Percentiles rank a stretch among this genome's conserved stretches.
Evolutionary conservation across 2,113 vertebrate genomes (phyloP).

Genomic region (Lamprotornis superbus): DNA sequence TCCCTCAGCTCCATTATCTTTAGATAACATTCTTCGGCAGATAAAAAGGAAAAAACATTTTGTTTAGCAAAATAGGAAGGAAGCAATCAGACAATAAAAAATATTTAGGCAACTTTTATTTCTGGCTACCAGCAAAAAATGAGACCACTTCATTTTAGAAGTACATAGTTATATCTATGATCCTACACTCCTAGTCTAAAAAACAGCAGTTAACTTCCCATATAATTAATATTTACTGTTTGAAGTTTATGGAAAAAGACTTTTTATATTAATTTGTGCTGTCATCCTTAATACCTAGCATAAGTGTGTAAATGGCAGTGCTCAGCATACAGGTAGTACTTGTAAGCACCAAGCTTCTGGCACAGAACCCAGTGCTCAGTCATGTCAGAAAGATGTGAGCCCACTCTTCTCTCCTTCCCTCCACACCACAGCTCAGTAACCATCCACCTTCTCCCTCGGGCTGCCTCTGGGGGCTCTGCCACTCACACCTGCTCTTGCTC

Average conservation of each 20-base stretch:
- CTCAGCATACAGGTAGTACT: neutral
- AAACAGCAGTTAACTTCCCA: rapidly evolving
- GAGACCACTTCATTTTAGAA: neutral
- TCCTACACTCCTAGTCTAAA: neutral
- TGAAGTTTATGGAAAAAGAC: neutral
- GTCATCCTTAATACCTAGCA: neutral
- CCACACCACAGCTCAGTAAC: neutral
- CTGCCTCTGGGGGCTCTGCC: neutral
- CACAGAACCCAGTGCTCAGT: neutral
- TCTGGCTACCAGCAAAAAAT: neutral
- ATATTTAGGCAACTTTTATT: neutral
- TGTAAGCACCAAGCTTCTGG: neutral
- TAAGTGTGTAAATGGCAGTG: neutral
- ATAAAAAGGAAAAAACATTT: neutral
- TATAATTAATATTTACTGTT: neutral
- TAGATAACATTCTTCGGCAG: neutral
- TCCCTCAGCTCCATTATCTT: neutral
- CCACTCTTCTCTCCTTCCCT: neutral
- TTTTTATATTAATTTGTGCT: neutral
- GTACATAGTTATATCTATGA: neutral
- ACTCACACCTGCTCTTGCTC: neutral
- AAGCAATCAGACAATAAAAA: neutral
- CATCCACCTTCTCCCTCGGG: neutral
- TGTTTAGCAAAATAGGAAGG: neutral
- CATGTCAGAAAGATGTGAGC: too few relatives aligned